Evolutionary conservation across 2,113 vertebrate species (phyloP), one percentile per base, ranked within the genome.

Genomic region (Merops nubicus): DNA sequence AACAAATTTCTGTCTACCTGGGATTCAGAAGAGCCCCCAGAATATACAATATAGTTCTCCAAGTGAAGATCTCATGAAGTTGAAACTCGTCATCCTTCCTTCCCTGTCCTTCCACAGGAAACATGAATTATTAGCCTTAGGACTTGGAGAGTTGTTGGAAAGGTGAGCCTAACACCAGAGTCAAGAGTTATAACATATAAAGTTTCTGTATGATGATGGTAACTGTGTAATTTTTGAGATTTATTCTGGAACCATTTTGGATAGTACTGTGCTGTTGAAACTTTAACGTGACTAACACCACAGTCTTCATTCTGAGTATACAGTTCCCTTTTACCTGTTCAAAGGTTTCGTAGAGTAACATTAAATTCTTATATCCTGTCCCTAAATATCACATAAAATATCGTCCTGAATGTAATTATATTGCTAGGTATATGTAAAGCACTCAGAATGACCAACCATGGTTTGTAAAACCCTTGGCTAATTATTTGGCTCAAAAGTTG

Each of bases 291-390:
- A 56, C 64, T 56, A 74, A 60, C 4, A 51, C 4, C 1, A 14
- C n/a, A 31, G 1, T n/a, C 19, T 50, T 62, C 2, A 4, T n/a
- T 62, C 17, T 31, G 1, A 28, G 8, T 6, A 19, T 33, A 40
- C 3, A 0, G 1, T 57, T 74, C 26, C 2, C 15, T 65, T 83
- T 79, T 57, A 10, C 6, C 3, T 2, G 21, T 62, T 15, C 4
- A 68, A 34, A 3, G 3, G 16, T 67, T 79, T 70, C n/a, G n/a
- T 15, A 63, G 9, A 19, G 3, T 14, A 89, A 56, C 7, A 53
- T 21, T 57, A 79, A 74, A 85, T 70, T 54, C 22, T 2, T 0
- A 23, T 53, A 1, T 67, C 11, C 5, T 47, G 12, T 33, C 15
- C 18, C 69, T 43, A 53, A 78, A 74, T 40, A 6, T 26, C 11